Conservation (phyloP, 92 coral and sea anemone genomes). For the Palythoa grandiflora region DNA sequence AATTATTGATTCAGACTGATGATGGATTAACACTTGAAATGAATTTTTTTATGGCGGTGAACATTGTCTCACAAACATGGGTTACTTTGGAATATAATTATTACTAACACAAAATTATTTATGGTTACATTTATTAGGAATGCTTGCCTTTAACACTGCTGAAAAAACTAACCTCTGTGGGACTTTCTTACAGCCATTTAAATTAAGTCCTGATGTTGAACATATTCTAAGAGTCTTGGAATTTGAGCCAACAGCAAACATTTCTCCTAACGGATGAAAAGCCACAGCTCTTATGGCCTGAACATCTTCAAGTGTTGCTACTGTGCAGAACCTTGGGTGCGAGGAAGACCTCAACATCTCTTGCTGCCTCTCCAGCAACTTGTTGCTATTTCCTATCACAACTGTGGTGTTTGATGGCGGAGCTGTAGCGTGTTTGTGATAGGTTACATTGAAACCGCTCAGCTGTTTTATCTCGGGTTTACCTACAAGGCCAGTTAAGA, state of each 20-base stretch:
- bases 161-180: constrained; percentile 52
- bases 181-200: constrained; percentile 52
- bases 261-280: constrained; percentile 88
- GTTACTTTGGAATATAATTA: too few species aligned
- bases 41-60: too few species aligned
- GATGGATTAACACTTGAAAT: too few species aligned
- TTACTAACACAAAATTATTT: too few species aligned
- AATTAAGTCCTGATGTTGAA: constrained; percentile 62
- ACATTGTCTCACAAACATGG: too few species aligned
- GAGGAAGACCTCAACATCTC: constrained; percentile 61
- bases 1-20: too few species aligned
- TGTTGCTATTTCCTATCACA: constrained; percentile 9
- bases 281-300: constrained; percentile 96
- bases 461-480: constrained; percentile 43
- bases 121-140: too few species aligned
- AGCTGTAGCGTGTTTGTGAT: constrained; percentile 65
- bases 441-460: constrained; percentile 60
- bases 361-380: constrained; percentile 58
- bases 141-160: not conserved
- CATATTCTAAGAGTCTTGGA: constrained; percentile 90
- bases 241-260: constrained; percentile 94
- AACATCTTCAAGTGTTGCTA: constrained; percentile 87
- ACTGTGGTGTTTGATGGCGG: constrained; percentile 54
- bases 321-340: constrained; percentile 71
- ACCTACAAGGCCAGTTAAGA: not conserved